Evolutionary conservation across 2,113 vertebrate genomes (phyloP).

Genomic region (Ascaphus truei): DNA sequence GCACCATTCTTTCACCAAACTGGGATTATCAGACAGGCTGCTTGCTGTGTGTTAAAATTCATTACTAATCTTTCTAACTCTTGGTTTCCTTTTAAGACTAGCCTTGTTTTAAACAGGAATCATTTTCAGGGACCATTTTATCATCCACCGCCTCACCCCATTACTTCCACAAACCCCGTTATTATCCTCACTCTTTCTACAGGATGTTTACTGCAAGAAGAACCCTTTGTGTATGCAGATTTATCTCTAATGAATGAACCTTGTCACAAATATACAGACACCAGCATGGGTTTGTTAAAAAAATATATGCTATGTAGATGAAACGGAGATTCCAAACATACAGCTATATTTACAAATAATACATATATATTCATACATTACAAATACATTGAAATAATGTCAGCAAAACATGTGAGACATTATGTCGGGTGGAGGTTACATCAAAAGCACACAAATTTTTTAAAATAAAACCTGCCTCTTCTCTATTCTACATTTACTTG

Average conservation of each 20-base stretch:
- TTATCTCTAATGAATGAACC: not conserved
- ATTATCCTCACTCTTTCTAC: too few species aligned
- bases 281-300: constrained; percentile 27
- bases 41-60: too few species aligned
- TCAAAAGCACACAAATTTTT: not conserved
- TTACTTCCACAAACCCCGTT: not conserved
- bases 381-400: not conserved
- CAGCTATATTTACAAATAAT: constrained; percentile 21
- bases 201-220: not conserved
- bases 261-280: not conserved
- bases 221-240: not conserved
- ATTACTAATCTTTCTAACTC: too few species aligned
- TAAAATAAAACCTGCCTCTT: not conserved
- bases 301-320: constrained; percentile 24
- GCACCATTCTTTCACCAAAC: too few species aligned
- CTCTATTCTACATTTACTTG: not conserved
- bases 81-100: too few species aligned
- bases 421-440: constrained; percentile 2
- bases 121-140: not conserved
- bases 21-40: too few species aligned
- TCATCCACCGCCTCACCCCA: not conserved
- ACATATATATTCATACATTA: constrained; percentile 25
- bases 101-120: too few species aligned
- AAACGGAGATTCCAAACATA: too few species aligned
- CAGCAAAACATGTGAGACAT: constrained; percentile 16